These are phyloP conservation scores for Drosophila antonietae DNA, from an alignment of 2,888 invertebrate species.

Conservation along the genomic window DNA sequence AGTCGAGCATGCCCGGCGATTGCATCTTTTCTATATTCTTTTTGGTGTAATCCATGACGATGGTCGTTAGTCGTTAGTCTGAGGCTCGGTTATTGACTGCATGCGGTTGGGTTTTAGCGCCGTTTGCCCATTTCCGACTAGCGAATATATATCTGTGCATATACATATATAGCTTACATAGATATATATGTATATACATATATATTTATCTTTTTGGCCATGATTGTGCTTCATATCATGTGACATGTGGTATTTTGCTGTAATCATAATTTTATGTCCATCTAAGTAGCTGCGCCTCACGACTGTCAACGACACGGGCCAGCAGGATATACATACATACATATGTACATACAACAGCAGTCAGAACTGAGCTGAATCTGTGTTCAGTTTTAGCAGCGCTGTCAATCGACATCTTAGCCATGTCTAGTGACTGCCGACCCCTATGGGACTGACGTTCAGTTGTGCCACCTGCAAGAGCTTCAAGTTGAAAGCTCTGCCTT, in stretches of 20 bases:
- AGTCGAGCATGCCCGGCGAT: background rate
- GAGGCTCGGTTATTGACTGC: constrained; percentile 66
- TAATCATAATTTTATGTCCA: constrained; percentile 81
- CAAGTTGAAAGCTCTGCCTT: constrained; percentile 8
- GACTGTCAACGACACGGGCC: constrained; percentile 68
- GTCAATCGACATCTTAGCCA: constrained; percentile 52
- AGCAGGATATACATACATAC: background rate
- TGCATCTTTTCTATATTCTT: background rate
- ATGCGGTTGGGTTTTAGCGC: constrained; percentile 13
- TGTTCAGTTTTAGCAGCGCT: constrained; percentile 33
- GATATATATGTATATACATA: background rate
- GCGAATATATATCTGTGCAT: background rate
- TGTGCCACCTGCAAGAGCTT: constrained; percentile 18
- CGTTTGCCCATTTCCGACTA: constrained; percentile 3
- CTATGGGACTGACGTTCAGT: background rate
- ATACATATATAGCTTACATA: background rate
- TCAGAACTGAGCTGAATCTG: constrained; percentile 1
- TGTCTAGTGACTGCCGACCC: constrained; percentile 23
- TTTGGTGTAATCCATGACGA: constrained; percentile 52
- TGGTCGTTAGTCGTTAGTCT: constrained; percentile 67
- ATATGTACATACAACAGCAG: background rate
- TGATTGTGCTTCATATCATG: constrained; percentile 24
- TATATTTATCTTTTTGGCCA: background rate
- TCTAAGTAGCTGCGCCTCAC: constrained; percentile 76
- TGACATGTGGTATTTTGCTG: constrained; percentile 76